Evolutionary conservation across 2,113 vertebrate genomes (phyloP), one percentile per base, ranked within the genome.

Genomic region (Lepus europaeus): DNA sequence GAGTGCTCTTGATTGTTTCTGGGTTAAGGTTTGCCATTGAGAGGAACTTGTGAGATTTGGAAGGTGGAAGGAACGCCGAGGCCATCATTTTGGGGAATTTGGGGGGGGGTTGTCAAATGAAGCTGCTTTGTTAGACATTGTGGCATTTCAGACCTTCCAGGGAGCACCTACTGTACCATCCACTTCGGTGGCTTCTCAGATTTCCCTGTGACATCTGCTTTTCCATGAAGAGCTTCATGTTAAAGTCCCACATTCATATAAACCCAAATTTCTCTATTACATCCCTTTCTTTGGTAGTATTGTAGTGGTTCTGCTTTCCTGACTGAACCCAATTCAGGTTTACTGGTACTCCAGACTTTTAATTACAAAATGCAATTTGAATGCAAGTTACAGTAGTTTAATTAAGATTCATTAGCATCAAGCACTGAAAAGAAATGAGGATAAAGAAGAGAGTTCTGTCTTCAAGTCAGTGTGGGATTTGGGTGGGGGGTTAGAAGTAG

Each of bases 321-420:
- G 59, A 90, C 31, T 36, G 93, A 80, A 77, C 51, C 5, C 31
- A 83, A 84, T 70, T 74, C 7, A 80, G 61, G 31, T 72, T 53
- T 82, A 78, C 11, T 76, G 53, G 59, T 68, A 81, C 7, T 91
- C 59, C 29, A 89, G 29, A 74, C 27, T 87, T 87, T 39, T 29
- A 87, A 36, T 45, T 87, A 90, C 53, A 94, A 95, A 92, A 73
- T 22, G 31, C n/a, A 22, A 29, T 73, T 70, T 89, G 73, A 85
- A 79, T 76, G 22, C 53, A 93, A 93, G 45, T 77, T 87, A 74
- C 53, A 80, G 20, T 80, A 59, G 8, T 91, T 95, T 22, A 83
- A 17, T 76, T 92, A 87, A 80, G 11, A 76, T 25, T 27, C 78
- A 69, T 59, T 87, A 49, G 27, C 39, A 39, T 29, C 33, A 92